These are phyloP conservation scores for Folsomia manolachei DNA, from an alignment of 2,888 invertebrate genomes.

Conservation along the genomic window DNA sequence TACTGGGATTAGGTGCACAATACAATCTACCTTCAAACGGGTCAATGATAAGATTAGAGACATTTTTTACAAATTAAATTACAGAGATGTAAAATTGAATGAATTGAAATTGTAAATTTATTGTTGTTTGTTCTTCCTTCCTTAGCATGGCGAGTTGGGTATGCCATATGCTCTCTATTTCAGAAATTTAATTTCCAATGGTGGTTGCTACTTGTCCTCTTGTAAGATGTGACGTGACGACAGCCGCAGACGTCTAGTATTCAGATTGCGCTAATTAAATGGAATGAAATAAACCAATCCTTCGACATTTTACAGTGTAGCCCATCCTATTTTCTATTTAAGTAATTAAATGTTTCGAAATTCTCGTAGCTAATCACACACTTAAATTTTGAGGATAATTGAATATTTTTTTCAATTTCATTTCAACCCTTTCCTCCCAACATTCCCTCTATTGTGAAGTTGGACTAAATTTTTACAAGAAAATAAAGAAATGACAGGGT, in stretches of 20 bases:
- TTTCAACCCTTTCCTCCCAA: background rate
- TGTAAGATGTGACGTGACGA: background rate
- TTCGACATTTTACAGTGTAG: too few species aligned
- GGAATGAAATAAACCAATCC: too few species aligned
- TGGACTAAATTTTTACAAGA: background rate
- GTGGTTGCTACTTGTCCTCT: background rate
- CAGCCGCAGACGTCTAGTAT: too few species aligned
- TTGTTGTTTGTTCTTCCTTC: background rate
- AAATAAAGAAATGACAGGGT: background rate
- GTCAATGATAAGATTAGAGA: background rate
- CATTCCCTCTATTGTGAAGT: too few species aligned
- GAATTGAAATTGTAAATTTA: slow-evolving; percentile 2
- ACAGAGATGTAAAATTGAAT: background rate
- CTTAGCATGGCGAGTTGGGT: too few species aligned
- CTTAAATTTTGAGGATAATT: slow-evolving; percentile 2
- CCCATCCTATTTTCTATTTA: too few species aligned
- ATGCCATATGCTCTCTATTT: background rate
- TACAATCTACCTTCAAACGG: background rate
- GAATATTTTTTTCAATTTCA: background rate
- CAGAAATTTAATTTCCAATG: too few species aligned
- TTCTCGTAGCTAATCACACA: background rate
- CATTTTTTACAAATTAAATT: background rate
- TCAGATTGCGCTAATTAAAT: too few species aligned
- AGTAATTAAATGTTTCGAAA: background rate
- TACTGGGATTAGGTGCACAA: background rate